phyloP scores from a whole-genome alignment of 2,888 invertebrate genomes.

The Blastobasis lacticolella region DNA sequence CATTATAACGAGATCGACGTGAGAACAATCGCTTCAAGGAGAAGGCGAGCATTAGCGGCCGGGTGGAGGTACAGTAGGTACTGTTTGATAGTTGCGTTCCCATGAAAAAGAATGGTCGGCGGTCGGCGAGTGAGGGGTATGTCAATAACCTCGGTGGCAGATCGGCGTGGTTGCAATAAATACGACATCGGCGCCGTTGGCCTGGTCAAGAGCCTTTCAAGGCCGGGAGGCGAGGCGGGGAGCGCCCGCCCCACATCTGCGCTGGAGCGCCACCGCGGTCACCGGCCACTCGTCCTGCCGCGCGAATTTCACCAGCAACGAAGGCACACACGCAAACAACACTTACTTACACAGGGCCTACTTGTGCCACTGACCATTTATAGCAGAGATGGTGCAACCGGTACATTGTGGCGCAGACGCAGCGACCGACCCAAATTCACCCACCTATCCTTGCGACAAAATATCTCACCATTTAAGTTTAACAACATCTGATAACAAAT shows the following conservation, averaged over 20 bases:
- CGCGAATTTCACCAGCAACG: constrained; percentile 50
- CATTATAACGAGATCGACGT: constrained; percentile 65
- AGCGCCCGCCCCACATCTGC: constrained; percentile 62
- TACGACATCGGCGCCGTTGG: constrained; percentile 66
- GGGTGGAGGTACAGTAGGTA: constrained; percentile 29
- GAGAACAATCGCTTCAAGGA: constrained; percentile 66
- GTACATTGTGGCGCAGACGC: not conserved
- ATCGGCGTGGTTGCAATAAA: constrained; percentile 73
- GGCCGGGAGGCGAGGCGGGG: constrained; percentile 70
- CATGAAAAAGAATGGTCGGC: constrained; percentile 42
- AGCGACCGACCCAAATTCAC: constrained; percentile 4
- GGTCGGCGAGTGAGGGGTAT: constrained; percentile 44
- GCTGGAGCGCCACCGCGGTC: constrained; percentile 19
- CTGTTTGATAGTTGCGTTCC: constrained; percentile 34
- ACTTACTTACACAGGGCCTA: not conserved
- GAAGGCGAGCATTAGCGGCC: constrained; percentile 45
- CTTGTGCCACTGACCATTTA: constrained; percentile 17
- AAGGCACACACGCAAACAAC: constrained; percentile 25
- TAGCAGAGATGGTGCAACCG: constrained; percentile 19
- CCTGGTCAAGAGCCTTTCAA: constrained; percentile 75
- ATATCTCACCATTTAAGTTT: constrained; percentile 8
- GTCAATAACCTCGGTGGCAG: constrained; percentile 72
- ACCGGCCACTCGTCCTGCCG: constrained; percentile 46
- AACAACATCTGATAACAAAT: constrained; percentile 21
- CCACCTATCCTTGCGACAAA: constrained; percentile 1